phyloP scores from a whole-genome alignment of 2,888 invertebrate species.

The Beris morrisii region DNA sequence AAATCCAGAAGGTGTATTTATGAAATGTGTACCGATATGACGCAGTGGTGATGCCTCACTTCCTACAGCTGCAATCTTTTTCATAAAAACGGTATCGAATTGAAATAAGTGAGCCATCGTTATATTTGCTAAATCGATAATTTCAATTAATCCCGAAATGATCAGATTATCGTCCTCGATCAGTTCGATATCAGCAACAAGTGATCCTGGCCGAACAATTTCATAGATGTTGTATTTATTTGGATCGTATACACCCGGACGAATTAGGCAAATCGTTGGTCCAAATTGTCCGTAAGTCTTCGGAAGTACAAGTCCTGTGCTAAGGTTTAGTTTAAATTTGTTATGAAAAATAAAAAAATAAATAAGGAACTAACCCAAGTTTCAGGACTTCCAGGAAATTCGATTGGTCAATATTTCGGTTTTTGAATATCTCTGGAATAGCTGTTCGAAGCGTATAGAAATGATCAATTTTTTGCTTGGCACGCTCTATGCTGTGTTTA shows the following conservation, averaged over 20 bases:
- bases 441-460: constrained; percentile 58
- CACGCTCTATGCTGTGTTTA: constrained; percentile 57
- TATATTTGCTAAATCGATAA: constrained; percentile 59
- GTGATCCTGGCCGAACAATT: constrained; percentile 58
- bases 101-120: constrained; percentile 58
- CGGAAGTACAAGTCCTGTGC: constrained; percentile 43
- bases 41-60: constrained; percentile 62
- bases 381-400: constrained; percentile 39
- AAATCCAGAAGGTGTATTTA: constrained; percentile 61
- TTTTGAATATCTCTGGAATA: constrained; percentile 59
- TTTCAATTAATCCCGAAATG: constrained; percentile 57
- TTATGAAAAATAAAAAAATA: not conserved
- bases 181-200: constrained; percentile 61
- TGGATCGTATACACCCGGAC: constrained; percentile 56
- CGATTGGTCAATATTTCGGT: constrained; percentile 37
- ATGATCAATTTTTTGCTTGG: constrained; percentile 58
- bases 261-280: constrained; percentile 56
- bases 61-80: constrained; percentile 58
- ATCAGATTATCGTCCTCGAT: constrained; percentile 61
- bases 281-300: constrained; percentile 49
- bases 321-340: no score
- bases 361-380: constrained; percentile 39
- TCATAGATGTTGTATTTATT: constrained; percentile 54
- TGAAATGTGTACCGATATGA: constrained; percentile 59
- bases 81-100: constrained; percentile 60